Evolutionary conservation across 1,140 invertebrate genomes (phyloP).

Genomic region (Drosophila neocordata): DNA sequence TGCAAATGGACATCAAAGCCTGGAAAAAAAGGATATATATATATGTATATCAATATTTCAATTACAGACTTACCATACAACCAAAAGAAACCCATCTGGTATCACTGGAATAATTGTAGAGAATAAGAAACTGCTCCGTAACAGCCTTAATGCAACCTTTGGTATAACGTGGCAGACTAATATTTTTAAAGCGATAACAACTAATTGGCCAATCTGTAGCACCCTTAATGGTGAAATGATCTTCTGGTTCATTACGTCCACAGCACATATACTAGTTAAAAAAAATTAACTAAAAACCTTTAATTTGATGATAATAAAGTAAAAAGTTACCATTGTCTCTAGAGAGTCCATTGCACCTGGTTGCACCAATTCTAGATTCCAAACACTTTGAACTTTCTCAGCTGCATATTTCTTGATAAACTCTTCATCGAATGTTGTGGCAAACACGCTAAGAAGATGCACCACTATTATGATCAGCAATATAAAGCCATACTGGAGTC

Average conservation of each 20-base stretch:
- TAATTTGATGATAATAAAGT: neutral
- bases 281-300: neutral
- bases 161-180: constrained; percentile 15
- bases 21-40: constrained; percentile 27
- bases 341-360: constrained; percentile 55
- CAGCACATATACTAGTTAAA: constrained; percentile 62
- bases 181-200: constrained; percentile 47
- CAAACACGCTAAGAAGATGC: constrained; percentile 55
- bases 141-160: constrained; percentile 58
- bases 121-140: constrained; percentile 36
- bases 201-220: constrained; percentile 32
- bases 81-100: constrained; percentile 56
- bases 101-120: constrained; percentile 52
- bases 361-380: constrained; percentile 46
- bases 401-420: constrained; percentile 52
- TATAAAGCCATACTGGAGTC: constrained; percentile 62
- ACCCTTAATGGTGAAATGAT: constrained; percentile 54
- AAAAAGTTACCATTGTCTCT: constrained; percentile 45
- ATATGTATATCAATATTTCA: neutral
- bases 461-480: constrained; percentile 49
- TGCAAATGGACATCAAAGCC: constrained; percentile 59
- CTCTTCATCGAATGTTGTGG: constrained; percentile 49
- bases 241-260: constrained; percentile 58
- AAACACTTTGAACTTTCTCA: constrained; percentile 53
- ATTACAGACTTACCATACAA: constrained; percentile 54